Base-by-base conservation (phyloP, 2,113 vertebrate species). In the Agelaius phoeniceus region DNA sequence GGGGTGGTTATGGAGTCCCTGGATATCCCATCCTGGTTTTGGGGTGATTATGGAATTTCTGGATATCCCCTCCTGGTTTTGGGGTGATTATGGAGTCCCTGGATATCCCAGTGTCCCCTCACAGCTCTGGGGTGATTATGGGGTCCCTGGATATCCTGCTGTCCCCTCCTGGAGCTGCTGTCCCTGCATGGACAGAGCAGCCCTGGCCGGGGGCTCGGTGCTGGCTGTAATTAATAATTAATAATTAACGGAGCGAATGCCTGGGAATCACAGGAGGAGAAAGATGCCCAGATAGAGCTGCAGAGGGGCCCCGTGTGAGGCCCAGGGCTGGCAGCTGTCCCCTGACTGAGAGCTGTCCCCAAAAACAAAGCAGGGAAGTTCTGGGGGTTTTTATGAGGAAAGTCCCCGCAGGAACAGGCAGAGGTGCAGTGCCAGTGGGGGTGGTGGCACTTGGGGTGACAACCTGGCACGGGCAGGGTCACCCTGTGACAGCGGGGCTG, bases 381-480 rank as follows among this genome's bases (percentile, higher is more conserved):
- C 14, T 86, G 24, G 66, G n/a, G 20, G 21, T 13, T 73, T 75
- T n/a, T 6, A 17, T 41, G 48, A 14, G 62, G 23, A 3, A 24
- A 66, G 3, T 6, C n/a, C 41, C 4, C 0, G 27, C 59, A 15
- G 77, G 15, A 0, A 0, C 4, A 10, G 71, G 27, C 0, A 1
- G 15, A 24, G 58, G 51, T 0, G 31, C n/a, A 4, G 43, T 0
- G 81, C 19, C 41, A 11, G 20, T 11, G 1, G 5, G 10, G 51
- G 37, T 9, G 74, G 57, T 18, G 69, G 44, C 85, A 48, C n/a
- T 6, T 4, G 0, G 9, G 52, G 74, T 58, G 79, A 22, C 55
- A 35, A n/a, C 31, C 5, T 0, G 0, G 63, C 77, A 59, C 28
- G 1, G 6, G 62, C 2, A 0, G 41, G 33, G 72, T 6, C 66